Conservation (phyloP, 2,797 vertebrate genomes). For the Podargus strigoides region DNA sequence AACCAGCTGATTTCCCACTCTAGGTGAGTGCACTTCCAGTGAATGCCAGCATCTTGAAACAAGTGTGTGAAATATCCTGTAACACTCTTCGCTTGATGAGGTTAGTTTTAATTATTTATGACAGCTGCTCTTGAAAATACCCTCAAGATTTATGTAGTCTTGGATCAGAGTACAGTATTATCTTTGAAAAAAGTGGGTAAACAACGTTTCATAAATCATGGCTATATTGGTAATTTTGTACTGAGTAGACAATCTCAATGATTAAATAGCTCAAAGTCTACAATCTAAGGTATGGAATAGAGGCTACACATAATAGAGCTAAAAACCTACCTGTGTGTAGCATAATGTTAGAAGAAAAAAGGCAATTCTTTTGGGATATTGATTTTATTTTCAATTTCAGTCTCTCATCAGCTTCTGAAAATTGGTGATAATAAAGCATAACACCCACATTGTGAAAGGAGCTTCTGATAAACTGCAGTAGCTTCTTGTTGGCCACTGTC, state of each 20-base stretch:
- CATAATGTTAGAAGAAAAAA: background rate
- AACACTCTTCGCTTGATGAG: background rate
- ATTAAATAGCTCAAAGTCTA: background rate
- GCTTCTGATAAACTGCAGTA: background rate
- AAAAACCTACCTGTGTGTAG: background rate
- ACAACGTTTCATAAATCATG: background rate
- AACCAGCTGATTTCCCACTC: conserved; percentile 2
- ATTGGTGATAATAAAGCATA: background rate
- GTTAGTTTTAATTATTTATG: conserved; percentile 49
- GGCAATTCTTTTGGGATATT: background rate
- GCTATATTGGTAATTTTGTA: background rate
- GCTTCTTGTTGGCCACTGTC: background rate
- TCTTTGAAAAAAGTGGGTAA: background rate
- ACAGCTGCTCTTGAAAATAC: background rate
- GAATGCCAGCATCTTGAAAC: background rate
- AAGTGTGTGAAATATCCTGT: background rate
- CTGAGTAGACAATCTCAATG: background rate
- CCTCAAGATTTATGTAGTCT: background rate
- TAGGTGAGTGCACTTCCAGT: background rate
- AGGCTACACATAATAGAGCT: background rate
- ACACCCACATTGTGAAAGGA: background rate
- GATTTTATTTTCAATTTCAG: conserved; percentile 39
- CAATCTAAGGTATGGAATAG: background rate
- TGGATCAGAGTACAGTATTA: background rate
- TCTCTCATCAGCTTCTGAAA: conserved; percentile 15